Conservation (phyloP, 1,140 invertebrate species). For the Diabrotica virgifera region DNA sequence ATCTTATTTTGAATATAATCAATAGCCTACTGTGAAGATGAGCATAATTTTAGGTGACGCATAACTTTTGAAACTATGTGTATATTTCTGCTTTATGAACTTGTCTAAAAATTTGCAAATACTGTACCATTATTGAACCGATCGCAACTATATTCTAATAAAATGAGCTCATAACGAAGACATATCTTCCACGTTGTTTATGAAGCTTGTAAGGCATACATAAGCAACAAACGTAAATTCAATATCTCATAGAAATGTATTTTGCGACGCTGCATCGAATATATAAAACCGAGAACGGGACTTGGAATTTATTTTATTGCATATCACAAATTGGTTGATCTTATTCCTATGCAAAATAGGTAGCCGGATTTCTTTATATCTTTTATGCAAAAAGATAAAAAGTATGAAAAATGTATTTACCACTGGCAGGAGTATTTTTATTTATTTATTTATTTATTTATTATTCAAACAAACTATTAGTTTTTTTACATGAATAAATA, state of each 20-base stretch:
- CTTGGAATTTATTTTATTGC: constrained; percentile 20
- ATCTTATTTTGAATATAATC: no score
- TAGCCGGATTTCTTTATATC: constrained; percentile 8
- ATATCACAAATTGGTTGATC: constrained; percentile 19
- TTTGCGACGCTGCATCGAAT: constrained; percentile 10
- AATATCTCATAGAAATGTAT: constrained; percentile 19
- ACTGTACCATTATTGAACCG: not conserved
- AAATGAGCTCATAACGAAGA: not conserved
- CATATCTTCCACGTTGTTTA: not conserved
- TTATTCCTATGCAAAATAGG: constrained; percentile 17
- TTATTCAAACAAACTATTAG: no score
- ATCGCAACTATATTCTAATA: not conserved
- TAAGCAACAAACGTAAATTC: constrained; percentile 8
- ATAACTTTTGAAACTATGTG: no score
- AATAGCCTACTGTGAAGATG: no score
- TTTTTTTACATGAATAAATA: no score
- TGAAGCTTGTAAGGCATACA: not conserved
- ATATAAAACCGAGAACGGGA: constrained; percentile 12
- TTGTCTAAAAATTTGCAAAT: no score
- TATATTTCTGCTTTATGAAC: no score
- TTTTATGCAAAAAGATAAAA: not conserved
- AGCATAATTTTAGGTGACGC: no score
- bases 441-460: no score
- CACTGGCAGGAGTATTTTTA: no score
- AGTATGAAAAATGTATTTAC: no score